These are phyloP conservation scores for Drosophila maculinotata DNA, from an alignment of 2,888 invertebrate genomes.

Conservation along the genomic window DNA sequence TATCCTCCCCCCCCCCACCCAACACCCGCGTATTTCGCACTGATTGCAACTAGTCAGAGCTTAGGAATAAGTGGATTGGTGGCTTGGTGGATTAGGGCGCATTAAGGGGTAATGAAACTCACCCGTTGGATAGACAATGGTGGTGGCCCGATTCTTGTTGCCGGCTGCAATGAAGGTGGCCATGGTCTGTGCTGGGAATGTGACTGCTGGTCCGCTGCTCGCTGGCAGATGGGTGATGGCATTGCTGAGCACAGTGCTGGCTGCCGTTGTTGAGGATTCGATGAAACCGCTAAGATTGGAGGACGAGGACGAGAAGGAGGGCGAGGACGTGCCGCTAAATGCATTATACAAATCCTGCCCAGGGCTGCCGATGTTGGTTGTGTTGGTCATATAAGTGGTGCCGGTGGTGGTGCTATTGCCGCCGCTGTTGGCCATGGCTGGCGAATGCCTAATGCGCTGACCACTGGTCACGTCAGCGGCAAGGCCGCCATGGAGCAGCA, in stretches of 20 bases:
- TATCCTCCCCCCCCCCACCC: too few species aligned
- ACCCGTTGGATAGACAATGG: constrained; percentile 91
- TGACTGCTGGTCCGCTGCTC: constrained; percentile 52
- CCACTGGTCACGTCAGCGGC: constrained; percentile 39
- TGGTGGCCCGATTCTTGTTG: constrained; percentile 90
- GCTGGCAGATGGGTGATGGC: constrained; percentile 51
- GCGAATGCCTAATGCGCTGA: constrained; percentile 44
- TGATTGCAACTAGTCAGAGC: not conserved
- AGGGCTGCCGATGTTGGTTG: constrained; percentile 1
- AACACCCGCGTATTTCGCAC: too few species aligned
- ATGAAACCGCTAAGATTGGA: constrained; percentile 58
- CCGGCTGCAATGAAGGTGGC: constrained; percentile 83
- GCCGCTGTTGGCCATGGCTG: constrained; percentile 9
- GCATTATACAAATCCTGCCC: constrained; percentile 47
- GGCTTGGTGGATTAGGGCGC: too few species aligned
- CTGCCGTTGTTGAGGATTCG: constrained; percentile 70
- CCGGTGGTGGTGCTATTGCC: not conserved
- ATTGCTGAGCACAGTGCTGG: constrained; percentile 57
- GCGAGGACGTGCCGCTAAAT: constrained; percentile 30
- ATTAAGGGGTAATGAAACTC: too few species aligned
- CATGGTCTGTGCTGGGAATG: constrained; percentile 82
- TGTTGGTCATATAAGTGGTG: not conserved
- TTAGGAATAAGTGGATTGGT: too few species aligned
- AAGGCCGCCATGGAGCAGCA: constrained; percentile 46
- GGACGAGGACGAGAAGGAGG: not conserved